A percentile compares a stretch with the other conserved stretches of the same genome.
These are phyloP conservation scores for Oceanodroma tethys DNA, from an alignment of 2,113 vertebrate species.

Conservation along the genomic window DNA sequence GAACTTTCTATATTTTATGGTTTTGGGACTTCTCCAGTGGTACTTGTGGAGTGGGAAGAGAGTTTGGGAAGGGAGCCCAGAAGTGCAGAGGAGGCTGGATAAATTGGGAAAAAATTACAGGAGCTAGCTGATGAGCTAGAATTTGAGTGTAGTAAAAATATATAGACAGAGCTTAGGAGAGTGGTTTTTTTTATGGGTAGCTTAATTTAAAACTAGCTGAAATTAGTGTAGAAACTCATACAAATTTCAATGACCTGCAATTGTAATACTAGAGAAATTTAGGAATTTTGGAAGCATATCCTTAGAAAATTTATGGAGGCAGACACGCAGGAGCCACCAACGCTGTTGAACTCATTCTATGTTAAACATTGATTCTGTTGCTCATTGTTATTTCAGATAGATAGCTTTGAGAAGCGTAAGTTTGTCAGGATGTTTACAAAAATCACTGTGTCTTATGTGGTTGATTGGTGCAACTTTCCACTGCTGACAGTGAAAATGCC, in stretches of 20 bases:
- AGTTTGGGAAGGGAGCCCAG: constrained; percentile 26
- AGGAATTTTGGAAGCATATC: neutral
- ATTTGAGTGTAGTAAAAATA: constrained; percentile 26
- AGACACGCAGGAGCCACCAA: neutral
- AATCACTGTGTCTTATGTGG: neutral
- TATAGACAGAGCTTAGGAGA: neutral
- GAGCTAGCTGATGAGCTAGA: neutral
- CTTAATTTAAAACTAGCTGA: constrained; percentile 32
- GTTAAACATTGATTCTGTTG: neutral
- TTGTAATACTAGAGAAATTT: neutral
- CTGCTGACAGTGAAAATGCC: neutral
- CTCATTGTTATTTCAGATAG: neutral
- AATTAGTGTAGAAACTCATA: neutral
- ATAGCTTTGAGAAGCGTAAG: neutral
- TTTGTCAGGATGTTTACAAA: neutral
- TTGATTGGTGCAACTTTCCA: neutral
- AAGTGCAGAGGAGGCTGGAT: constrained; percentile 25
- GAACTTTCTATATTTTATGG: constrained; percentile 16
- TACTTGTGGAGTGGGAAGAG: constrained; percentile 29
- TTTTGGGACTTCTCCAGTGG: neutral
- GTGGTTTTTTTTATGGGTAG: neutral
- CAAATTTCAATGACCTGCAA: neutral
- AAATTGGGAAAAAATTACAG: constrained; percentile 22
- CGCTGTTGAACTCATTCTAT: neutral
- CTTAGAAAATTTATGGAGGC: neutral